Percentiles rank a stretch among this genome's conserved stretches.
Conservation (phyloP, 2,113 vertebrate species). For the Protomyctophum bolini region DNA sequence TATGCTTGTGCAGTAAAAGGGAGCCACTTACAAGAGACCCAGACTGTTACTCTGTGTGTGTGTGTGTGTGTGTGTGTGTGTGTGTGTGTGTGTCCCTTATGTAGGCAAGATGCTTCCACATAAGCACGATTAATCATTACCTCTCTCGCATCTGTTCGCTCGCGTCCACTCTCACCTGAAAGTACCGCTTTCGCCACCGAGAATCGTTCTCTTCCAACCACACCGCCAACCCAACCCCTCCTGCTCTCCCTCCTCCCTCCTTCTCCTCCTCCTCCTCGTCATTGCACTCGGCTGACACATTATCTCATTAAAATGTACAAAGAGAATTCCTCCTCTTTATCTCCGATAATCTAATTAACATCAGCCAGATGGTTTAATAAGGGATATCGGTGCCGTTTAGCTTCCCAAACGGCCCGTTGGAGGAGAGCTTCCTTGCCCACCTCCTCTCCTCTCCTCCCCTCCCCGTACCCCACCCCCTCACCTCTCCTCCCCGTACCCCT, state of each 20-base stretch:
- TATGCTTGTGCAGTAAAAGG: constrained; percentile 16
- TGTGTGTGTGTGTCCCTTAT: constrained; percentile 51
- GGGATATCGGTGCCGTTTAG: constrained; percentile 80
- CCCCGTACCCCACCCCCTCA: no score
- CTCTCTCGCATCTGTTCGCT: constrained; percentile 70
- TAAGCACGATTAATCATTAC: constrained; percentile 78
- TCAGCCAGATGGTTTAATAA: constrained; percentile 87
- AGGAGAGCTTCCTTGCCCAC: constrained; percentile 50
- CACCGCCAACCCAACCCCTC: no score
- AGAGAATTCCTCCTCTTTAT: constrained; percentile 85
- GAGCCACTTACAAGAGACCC: constrained; percentile 23
- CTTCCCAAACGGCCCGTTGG: constrained; percentile 81
- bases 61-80: no score
- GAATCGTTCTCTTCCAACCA: background rate
- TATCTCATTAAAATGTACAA: constrained; percentile 86
- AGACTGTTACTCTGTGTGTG: constrained; percentile 36
- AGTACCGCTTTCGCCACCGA: constrained; percentile 33
- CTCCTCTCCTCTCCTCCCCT: no score
- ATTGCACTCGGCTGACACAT: constrained; percentile 78
- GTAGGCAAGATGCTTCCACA: constrained; percentile 73
- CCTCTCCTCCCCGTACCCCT: no score
- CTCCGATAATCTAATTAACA: constrained; percentile 87
- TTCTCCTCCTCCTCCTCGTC: constrained; percentile 40
- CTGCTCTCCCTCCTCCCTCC: constrained; percentile 24
- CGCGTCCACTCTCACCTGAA: constrained; percentile 76